Conservation (phyloP, 2,797 vertebrate species). For the Eidolon dupreanum region DNA sequence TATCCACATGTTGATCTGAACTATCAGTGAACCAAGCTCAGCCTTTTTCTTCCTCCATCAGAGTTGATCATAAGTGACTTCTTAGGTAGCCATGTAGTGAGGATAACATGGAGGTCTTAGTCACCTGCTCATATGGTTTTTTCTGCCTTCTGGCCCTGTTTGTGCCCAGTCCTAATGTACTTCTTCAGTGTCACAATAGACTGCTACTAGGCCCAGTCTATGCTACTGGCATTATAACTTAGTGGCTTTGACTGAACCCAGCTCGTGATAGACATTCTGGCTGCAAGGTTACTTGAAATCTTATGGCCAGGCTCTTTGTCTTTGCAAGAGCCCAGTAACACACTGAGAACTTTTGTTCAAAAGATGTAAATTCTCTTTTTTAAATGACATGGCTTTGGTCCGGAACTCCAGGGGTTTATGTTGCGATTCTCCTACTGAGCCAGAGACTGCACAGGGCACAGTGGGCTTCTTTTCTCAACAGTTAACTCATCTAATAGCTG, state of each 20-base stretch:
- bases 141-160: not conserved
- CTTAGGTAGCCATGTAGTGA: not conserved
- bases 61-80: not conserved
- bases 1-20: not conserved
- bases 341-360: not conserved
- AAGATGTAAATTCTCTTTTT: not conserved
- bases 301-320: not conserved
- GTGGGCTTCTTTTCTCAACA: no score
- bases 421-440: not conserved
- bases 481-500: not conserved
- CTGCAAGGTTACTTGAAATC: not conserved
- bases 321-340: not conserved
- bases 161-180: no score
- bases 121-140: not conserved
- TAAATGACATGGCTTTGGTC: not conserved
- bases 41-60: not conserved
- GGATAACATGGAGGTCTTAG: no score
- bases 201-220: not conserved
- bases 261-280: not conserved
- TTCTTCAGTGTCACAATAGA: not conserved
- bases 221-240: not conserved
- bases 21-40: not conserved
- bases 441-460: rapidly evolving
- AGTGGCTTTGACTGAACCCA: not conserved
- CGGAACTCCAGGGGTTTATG: not conserved